Conservation (phyloP, 2,113 vertebrate species). For the Condylura cristata region DNA sequence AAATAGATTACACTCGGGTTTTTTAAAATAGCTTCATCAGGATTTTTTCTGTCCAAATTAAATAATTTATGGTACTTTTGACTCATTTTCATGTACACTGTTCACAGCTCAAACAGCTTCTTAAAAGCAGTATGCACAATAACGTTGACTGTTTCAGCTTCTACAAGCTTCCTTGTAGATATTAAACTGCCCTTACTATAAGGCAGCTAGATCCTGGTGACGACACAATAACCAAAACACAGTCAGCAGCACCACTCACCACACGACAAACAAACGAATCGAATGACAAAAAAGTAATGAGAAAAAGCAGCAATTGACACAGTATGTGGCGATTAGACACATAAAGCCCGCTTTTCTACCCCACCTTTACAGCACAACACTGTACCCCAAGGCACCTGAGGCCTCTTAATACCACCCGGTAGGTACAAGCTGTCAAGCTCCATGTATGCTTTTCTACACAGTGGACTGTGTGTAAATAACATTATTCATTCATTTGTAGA, state of each 20-base stretch:
- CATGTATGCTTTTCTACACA: constrained; percentile 82
- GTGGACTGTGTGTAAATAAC: constrained; percentile 81
- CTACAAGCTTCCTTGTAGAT: constrained; percentile 50
- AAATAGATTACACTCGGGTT: constrained; percentile 81
- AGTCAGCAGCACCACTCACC: constrained; percentile 55
- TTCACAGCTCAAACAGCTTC: constrained; percentile 67
- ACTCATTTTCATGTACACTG: constrained; percentile 67
- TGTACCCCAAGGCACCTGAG: constrained; percentile 84
- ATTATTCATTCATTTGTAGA: constrained; percentile 81
- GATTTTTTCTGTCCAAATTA: constrained; percentile 72
- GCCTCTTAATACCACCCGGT: constrained; percentile 81
- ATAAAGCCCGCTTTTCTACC: constrained; percentile 74
- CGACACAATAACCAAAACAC: neutral
- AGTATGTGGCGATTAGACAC: constrained; percentile 72
- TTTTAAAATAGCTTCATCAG: constrained; percentile 80
- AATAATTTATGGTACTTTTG: constrained; percentile 72
- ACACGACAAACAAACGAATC: constrained; percentile 3
- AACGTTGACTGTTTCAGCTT: neutral
- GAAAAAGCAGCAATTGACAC: constrained; percentile 66
- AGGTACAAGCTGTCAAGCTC: constrained; percentile 82
- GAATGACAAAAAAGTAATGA: constrained; percentile 16
- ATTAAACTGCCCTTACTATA: neutral
- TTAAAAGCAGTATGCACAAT: constrained; percentile 63
- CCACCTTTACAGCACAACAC: constrained; percentile 74
- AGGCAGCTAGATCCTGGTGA: neutral